phyloP scores from a whole-genome alignment of 2,113 vertebrate genomes.

The Lepidothrix coronata region DNA sequence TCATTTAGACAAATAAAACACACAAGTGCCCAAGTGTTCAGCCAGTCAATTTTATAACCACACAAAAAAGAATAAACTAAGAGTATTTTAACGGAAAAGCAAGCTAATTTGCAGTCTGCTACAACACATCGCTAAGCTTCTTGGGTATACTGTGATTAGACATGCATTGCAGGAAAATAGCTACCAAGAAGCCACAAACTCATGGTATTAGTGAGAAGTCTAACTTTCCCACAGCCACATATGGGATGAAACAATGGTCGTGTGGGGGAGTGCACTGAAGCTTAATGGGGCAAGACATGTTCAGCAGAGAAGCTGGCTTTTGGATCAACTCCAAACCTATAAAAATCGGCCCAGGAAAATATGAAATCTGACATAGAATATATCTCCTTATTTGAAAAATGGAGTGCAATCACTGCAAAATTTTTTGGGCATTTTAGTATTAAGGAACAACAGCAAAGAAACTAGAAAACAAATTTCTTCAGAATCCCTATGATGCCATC shows the following conservation, averaged over 20 bases:
- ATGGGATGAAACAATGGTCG: neutral
- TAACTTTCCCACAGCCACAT: constrained; percentile 42
- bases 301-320: neutral
- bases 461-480: neutral
- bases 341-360: neutral
- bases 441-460: neutral
- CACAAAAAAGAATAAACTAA: constrained; percentile 29
- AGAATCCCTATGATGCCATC: neutral
- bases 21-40: constrained; percentile 27
- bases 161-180: constrained; percentile 44
- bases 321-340: constrained; percentile 9
- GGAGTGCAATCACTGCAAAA: neutral
- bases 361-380: neutral
- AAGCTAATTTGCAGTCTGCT: constrained; percentile 56
- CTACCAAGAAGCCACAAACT: constrained; percentile 19
- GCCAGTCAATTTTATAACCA: constrained; percentile 31
- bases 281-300: constrained; percentile 17
- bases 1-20: constrained; percentile 46
- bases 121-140: constrained; percentile 4
- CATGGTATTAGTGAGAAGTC: constrained; percentile 2
- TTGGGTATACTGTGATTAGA: constrained; percentile 43
- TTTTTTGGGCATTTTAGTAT: neutral
- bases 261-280: neutral
- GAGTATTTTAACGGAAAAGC: constrained; percentile 44
- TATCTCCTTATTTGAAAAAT: neutral